Conservation (phyloP, 1,140 invertebrate genomes). For the Drosophila miranda region DNA sequence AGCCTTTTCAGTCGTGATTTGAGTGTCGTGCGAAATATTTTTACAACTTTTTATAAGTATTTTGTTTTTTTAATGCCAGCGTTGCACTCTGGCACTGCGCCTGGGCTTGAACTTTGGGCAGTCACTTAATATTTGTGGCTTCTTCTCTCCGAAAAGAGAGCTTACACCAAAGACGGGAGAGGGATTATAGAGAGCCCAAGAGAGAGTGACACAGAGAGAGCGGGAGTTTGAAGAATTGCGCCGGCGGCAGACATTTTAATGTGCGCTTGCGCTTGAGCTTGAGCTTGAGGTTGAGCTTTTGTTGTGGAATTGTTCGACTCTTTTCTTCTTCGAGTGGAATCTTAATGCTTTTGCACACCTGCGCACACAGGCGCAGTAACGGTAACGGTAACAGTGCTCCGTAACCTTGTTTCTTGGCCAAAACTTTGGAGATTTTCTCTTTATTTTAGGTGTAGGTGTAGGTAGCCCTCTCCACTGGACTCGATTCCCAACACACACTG, state of each 20-base stretch:
- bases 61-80: constrained; percentile 31
- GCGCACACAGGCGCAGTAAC: constrained; percentile 38
- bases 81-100: constrained; percentile 26
- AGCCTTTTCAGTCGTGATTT: constrained; percentile 67
- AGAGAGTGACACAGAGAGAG: constrained; percentile 13
- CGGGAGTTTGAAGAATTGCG: constrained; percentile 16
- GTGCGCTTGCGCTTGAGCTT: constrained; percentile 36
- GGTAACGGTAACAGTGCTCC: constrained; percentile 51
- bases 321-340: constrained; percentile 60
- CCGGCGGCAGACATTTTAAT: constrained; percentile 59
- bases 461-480: too few relatives aligned
- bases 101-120: constrained; percentile 72
- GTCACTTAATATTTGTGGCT: constrained; percentile 68
- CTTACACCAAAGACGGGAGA: neutral
- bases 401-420: constrained; percentile 76
- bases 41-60: constrained; percentile 60
- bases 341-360: constrained; percentile 79
- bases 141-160: constrained; percentile 48
- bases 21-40: constrained; percentile 76
- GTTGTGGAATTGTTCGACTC: neutral
- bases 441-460: too few relatives aligned
- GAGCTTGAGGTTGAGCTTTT: constrained; percentile 36
- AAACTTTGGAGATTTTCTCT: constrained; percentile 53
- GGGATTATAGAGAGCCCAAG: constrained; percentile 7
- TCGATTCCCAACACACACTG: neutral